Percentiles rank a stretch among this genome's conserved stretches.
Conservation (phyloP, 1,140 invertebrate genomes). For the Drosophila albomicans region DNA sequence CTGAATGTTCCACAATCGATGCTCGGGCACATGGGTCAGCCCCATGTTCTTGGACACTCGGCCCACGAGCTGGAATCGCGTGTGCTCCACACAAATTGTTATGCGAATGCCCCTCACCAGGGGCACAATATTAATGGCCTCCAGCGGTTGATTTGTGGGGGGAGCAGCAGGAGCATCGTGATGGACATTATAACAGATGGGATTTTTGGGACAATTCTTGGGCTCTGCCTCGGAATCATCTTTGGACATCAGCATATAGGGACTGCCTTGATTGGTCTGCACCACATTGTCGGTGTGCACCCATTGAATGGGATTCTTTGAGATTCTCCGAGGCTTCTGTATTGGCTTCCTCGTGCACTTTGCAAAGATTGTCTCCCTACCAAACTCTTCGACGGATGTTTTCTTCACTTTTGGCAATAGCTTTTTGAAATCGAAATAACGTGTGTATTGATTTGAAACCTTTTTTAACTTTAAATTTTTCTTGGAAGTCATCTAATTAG, state of each 20-base stretch:
- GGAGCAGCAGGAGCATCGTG: conserved; percentile 13
- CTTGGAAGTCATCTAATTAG: conserved; percentile 40
- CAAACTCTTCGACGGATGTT: neutral
- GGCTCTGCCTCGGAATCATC: neutral
- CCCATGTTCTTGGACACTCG: conserved; percentile 58
- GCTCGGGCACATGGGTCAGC: conserved; percentile 65
- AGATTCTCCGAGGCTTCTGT: neutral
- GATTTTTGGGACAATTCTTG: neutral
- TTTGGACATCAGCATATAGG: conserved; percentile 47
- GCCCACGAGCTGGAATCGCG: conserved; percentile 54
- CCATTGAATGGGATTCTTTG: conserved; percentile 24
- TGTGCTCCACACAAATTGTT: conserved; percentile 69
- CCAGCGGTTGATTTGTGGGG: neutral
- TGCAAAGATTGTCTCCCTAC: conserved; percentile 49
- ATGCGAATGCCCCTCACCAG: conserved; percentile 50
- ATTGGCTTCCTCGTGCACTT: neutral
- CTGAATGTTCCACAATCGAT: conserved; percentile 91
- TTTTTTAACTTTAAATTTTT: conserved; percentile 38
- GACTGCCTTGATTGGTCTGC: neutral
- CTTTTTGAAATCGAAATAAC: conserved; percentile 50
- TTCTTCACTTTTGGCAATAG: neutral
- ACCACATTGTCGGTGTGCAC: neutral
- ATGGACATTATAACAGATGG: conserved; percentile 56
- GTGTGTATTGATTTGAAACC: conserved; percentile 40
- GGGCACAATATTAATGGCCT: conserved; percentile 37